Conservation (phyloP, 2,888 invertebrate species). For the Hyles lineata region DNA sequence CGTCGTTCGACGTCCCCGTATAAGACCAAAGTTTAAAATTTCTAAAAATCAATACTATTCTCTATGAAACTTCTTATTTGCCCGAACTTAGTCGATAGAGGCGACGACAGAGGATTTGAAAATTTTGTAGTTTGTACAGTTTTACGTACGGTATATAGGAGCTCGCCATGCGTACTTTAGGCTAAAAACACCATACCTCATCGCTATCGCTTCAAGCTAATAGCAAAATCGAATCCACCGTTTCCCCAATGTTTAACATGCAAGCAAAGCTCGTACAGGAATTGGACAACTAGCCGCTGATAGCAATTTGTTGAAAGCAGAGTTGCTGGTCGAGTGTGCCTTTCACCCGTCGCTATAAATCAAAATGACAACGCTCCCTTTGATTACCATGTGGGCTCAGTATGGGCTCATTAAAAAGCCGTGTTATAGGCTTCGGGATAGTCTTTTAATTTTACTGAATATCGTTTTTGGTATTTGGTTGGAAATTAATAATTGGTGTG, state of each 20-base stretch:
- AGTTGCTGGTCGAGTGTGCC: conserved; percentile 7
- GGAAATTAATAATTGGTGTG: too few species aligned
- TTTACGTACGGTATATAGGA: too few species aligned
- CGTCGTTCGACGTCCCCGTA: too few species aligned
- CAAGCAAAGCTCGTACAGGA: background rate
- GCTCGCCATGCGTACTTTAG: too few species aligned
- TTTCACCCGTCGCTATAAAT: conserved; percentile 34
- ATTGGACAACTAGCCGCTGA: background rate
- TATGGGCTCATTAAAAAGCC: conserved; percentile 9
- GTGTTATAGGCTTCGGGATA: conserved; percentile 5
- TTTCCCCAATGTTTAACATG: background rate
- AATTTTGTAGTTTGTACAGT: too few species aligned
- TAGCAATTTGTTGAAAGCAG: conserved; percentile 22
- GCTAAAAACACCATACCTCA: background rate
- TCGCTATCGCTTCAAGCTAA: background rate
- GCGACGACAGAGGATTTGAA: too few species aligned
- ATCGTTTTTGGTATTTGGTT: background rate
- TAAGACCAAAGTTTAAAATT: too few species aligned
- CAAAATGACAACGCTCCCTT: conserved; percentile 26
- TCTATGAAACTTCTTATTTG: too few species aligned
- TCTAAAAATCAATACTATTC: too few species aligned
- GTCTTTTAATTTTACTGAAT: too few species aligned
- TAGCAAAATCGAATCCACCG: background rate
- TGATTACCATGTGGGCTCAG: conserved; percentile 31
- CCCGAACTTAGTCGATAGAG: too few species aligned